Evolutionary conservation across 2,888 invertebrate species (phyloP).

Genomic region (Caprella mutica): DNA sequence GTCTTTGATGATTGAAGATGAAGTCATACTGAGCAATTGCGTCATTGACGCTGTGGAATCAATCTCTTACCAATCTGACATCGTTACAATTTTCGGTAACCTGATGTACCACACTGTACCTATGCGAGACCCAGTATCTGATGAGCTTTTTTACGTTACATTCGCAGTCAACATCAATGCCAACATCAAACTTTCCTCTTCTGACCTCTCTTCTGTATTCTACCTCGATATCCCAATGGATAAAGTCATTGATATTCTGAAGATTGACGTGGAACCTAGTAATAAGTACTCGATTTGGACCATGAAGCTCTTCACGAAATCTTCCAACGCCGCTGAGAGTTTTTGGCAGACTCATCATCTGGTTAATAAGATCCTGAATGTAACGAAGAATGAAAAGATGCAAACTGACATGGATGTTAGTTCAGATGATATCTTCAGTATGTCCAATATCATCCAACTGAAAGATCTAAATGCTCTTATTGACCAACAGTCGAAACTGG

Average conservation of each 20-base stretch:
- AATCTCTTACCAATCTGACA: neutral
- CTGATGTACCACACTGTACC: constrained; percentile 28
- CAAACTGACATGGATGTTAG: too few relatives aligned
- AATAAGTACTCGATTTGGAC: constrained; percentile 26
- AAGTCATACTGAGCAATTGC: constrained; percentile 25
- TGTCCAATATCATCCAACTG: constrained; percentile 16
- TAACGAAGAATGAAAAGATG: too few relatives aligned
- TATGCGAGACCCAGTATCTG: constrained; percentile 2
- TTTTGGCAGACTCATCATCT: constrained; percentile 19
- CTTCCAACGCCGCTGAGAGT: constrained; percentile 15
- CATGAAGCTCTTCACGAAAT: constrained; percentile 8
- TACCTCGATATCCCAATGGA: constrained; percentile 8
- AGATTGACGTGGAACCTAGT: too few relatives aligned
- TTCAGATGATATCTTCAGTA: constrained; percentile 19
- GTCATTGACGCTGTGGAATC: constrained; percentile 2
- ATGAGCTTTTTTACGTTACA: constrained; percentile 16
- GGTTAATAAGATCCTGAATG: constrained; percentile 13
- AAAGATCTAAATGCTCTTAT: constrained; percentile 16
- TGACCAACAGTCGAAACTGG: constrained; percentile 5
- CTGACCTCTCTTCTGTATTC: constrained; percentile 7
- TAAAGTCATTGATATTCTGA: neutral
- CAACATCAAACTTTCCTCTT: constrained; percentile 12
- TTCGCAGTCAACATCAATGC: constrained; percentile 20
- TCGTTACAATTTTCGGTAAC: constrained; percentile 6
- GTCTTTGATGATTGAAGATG: constrained; percentile 2